Evolutionary conservation across 92 coral and sea anemone species (phyloP).

Genomic region (Epizoanthus scotinus): DNA sequence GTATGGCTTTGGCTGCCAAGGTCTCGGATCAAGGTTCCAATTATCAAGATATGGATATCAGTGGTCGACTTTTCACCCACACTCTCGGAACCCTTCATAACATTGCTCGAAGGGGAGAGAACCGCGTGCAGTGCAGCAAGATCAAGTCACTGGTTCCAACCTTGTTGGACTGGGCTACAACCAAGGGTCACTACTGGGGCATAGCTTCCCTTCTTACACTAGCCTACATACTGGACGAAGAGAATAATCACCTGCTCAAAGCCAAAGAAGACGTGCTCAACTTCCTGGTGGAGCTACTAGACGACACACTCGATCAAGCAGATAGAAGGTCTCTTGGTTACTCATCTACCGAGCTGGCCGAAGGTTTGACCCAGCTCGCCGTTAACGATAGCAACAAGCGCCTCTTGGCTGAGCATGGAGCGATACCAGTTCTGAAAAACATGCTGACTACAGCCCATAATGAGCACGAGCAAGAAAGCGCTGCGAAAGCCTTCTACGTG

Average conservation of each 20-base stretch:
- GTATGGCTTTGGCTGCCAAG: slow-evolving; percentile 26
- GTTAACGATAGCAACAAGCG: slow-evolving; percentile 78
- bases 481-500: slow-evolving; percentile 58
- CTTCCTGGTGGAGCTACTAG: slow-evolving; percentile 52
- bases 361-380: slow-evolving; percentile 78
- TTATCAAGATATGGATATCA: slow-evolving; percentile 8
- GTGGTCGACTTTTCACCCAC: slow-evolving; percentile 31
- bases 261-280: slow-evolving; percentile 42
- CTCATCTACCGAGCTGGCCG: slow-evolving; percentile 69
- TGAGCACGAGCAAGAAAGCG: slow-evolving; percentile 54
- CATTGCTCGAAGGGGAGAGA: slow-evolving; percentile 34
- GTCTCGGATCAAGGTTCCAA: slow-evolving; percentile 31
- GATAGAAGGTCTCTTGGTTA: slow-evolving; percentile 57
- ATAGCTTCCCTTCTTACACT: slow-evolving; percentile 21
- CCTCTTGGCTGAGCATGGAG: slow-evolving; percentile 63
- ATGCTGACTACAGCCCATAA: slow-evolving; percentile 60
- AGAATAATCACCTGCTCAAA: slow-evolving; percentile 29
- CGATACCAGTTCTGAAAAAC: slow-evolving; percentile 56
- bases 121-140: slow-evolving; percentile 16
- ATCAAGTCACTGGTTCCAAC: slow-evolving; percentile 34
- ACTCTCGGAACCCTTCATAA: slow-evolving; percentile 34
- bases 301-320: slow-evolving; percentile 27
- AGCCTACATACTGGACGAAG: slow-evolving; percentile 21
- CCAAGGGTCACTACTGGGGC: slow-evolving; percentile 21
- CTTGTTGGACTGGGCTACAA: slow-evolving; percentile 30